These are phyloP conservation scores for Columba livia DNA, from an alignment of 2,113 vertebrate species.

Conservation along the genomic window DNA sequence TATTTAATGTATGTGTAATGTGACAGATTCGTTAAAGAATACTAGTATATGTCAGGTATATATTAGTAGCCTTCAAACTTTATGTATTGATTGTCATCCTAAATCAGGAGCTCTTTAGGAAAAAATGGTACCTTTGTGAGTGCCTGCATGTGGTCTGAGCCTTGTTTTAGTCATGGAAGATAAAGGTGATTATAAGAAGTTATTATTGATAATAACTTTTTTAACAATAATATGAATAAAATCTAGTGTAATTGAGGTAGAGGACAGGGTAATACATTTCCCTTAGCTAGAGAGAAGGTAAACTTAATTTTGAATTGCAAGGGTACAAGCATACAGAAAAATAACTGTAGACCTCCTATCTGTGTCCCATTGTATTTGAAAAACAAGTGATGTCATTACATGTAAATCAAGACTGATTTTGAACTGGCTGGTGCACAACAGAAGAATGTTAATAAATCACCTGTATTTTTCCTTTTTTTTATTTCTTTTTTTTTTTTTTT, in stretches of 20 bases:
- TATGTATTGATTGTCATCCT: neutral
- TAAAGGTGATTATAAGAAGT: neutral
- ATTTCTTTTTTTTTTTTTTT: neutral
- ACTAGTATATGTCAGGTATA: neutral
- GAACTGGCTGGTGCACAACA: neutral
- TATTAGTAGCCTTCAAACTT: neutral
- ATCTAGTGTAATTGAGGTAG: neutral
- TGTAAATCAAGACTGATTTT: slow-evolving; percentile 4
- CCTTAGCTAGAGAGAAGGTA: neutral
- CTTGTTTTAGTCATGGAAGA: neutral
- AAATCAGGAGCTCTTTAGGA: neutral
- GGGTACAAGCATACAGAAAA: neutral
- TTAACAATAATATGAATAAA: neutral
- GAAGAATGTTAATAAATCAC: neutral
- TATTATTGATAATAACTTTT: neutral
- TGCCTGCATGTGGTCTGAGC: neutral
- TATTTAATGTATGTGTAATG: neutral
- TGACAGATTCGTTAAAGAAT: neutral
- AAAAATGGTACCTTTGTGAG: neutral
- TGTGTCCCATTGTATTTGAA: neutral
- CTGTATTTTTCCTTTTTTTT: neutral
- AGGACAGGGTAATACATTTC: neutral
- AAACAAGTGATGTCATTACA: neutral
- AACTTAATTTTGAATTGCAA: neutral
- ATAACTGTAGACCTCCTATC: neutral